Percentiles rank a stretch among this genome's conserved stretches.
These are phyloP conservation scores for Boleophthalmus pectinirostris DNA, from an alignment of 2,113 vertebrate species.

Conservation along the genomic window DNA sequence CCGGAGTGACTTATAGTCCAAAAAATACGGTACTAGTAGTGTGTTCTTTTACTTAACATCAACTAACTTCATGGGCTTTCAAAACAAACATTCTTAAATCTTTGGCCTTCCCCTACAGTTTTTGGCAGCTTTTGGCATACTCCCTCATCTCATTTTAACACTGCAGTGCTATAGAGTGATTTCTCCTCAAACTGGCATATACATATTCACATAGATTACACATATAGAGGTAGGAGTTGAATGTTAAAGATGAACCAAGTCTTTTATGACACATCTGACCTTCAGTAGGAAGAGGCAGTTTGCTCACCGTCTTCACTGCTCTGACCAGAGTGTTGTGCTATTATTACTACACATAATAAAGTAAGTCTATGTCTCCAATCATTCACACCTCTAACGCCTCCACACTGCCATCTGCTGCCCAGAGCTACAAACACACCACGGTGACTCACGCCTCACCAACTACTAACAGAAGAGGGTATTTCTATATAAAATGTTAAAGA, in stretches of 20 bases:
- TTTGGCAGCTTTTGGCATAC: neutral
- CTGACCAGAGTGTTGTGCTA: slow-evolving; percentile 15
- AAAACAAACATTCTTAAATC: too few relatives aligned
- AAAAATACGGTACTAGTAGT: too few relatives aligned
- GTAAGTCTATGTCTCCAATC: slow-evolving; percentile 38
- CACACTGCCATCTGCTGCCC: slow-evolving; percentile 61
- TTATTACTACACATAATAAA: slow-evolving; percentile 36
- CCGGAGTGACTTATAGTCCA: too few relatives aligned
- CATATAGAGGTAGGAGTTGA: neutral
- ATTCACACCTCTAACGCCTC: slow-evolving; percentile 22
- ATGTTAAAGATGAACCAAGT: slow-evolving; percentile 13
- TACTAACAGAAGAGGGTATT: neutral
- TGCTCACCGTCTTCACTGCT: slow-evolving; percentile 5
- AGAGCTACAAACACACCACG: neutral
- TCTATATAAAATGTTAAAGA: neutral
- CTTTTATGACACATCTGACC: neutral
- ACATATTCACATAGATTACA: neutral
- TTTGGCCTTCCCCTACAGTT: too few relatives aligned
- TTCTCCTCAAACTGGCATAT: neutral
- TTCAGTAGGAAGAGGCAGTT: slow-evolving; percentile 12
- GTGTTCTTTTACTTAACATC: too few relatives aligned
- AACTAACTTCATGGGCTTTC: too few relatives aligned
- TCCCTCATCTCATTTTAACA: too few relatives aligned
- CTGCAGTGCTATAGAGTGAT: neutral
- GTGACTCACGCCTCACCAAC: neutral